A percentile compares a stretch with the other conserved stretches of the same genome.
Evolutionary conservation across 1,140 invertebrate species (phyloP).

Genomic region (Odontomachus brunneus): DNA sequence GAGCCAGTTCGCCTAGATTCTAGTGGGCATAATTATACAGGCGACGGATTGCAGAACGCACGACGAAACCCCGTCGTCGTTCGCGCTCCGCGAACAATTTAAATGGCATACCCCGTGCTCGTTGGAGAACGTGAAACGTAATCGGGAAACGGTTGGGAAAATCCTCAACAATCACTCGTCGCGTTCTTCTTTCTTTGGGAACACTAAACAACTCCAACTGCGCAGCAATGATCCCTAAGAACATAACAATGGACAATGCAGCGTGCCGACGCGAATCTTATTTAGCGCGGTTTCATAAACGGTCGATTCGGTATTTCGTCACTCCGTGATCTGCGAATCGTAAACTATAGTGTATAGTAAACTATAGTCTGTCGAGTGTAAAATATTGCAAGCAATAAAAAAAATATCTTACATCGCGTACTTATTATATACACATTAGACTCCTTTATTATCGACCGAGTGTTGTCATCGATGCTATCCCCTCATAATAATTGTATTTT

Average conservation of each 20-base stretch:
- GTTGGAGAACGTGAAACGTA: conserved; percentile 56
- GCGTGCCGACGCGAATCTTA: conserved; percentile 42
- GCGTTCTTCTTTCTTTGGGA: conserved; percentile 58
- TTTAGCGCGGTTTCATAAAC: conserved; percentile 21
- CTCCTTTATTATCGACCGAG: neutral
- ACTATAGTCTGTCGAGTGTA: neutral
- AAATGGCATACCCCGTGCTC: conserved; percentile 23
- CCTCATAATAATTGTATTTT: conserved; percentile 3
- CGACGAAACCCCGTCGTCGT: neutral
- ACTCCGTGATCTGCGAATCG: neutral
- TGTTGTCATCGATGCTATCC: no score
- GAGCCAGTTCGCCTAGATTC: conserved; percentile 22
- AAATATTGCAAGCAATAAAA: neutral
- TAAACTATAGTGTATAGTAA: neutral
- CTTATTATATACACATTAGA: neutral
- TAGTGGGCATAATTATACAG: conserved; percentile 2
- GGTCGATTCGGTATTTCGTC: conserved; percentile 15
- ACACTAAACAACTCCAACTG: conserved; percentile 44
- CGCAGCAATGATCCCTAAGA: conserved; percentile 54
- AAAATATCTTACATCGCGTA: neutral
- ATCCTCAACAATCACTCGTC: conserved; percentile 53
- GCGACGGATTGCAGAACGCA: conserved; percentile 7
- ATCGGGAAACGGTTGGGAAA: conserved; percentile 66
- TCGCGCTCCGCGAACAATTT: conserved; percentile 22
- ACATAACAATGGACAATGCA: conserved; percentile 67